Evolutionary conservation across 2,797 vertebrate genomes (phyloP), one percentile per base, ranked within the genome.

Genomic region (Parauchenoglanis punctatus): DNA sequence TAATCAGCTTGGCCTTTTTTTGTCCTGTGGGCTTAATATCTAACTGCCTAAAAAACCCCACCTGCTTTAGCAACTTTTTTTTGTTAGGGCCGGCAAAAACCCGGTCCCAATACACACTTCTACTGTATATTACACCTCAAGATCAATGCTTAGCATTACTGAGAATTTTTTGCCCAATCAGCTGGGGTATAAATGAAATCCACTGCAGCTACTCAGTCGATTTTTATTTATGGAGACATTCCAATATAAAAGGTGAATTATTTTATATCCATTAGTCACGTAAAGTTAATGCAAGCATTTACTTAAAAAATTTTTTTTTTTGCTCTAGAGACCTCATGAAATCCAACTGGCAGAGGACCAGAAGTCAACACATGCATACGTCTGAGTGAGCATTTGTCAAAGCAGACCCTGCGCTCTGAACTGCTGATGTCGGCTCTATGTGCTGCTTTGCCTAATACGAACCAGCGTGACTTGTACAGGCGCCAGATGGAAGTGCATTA

Each of bases 401-500:
- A 78, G 76, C 56, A 75, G 58, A 81, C 56, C 80, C 72, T 86
- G 78, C 40, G 44, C 65, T 63, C 52, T n/a, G 44, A 75, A 81
- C 58, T 85, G 88, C 82, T 84, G 88, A 88, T 80, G 85, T 75
- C 72, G 44, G 82, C 73, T 52, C 77, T 68, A 75, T 83, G 46
- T 85, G 81, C 23, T 54, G 83, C 87, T 90, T 84, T 87, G 75
- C 81, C 80, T 85, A 72, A 88, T 59, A 54, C 0, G 77, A 83
- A 73, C 85, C 56, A 76, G 61, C 83, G 31, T 77, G 44, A 88
- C 85, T 86, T 77, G 83, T 75, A 84, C 72, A 59, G 85, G 49
- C 28, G 82, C 87, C 86, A 91, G 86, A 88, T 28, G 81, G 28
- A 65, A 87, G 25, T 70, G 82, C 40, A 70, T 85, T 68, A 78